Evolutionary conservation across 2,797 vertebrate genomes (phyloP).

Genomic region (Lacerta bilineata): DNA sequence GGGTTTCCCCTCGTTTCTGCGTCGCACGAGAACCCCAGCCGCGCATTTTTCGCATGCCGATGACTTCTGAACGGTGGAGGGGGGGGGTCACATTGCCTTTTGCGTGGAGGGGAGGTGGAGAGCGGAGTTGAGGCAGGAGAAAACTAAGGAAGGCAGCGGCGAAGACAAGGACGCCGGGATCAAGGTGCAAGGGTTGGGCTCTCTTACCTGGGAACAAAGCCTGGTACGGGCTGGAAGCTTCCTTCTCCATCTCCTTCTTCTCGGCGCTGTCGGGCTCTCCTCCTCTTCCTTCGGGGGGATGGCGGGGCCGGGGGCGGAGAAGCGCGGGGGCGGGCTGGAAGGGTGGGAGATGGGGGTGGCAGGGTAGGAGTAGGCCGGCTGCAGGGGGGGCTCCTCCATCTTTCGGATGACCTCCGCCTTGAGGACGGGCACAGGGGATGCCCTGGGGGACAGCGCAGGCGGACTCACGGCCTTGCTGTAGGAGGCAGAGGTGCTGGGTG

Average conservation of each 20-base stretch:
- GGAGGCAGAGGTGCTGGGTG: constrained; percentile 83
- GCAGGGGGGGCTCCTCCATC: constrained; percentile 82
- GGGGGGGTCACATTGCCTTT: neutral
- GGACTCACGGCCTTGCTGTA: constrained; percentile 87
- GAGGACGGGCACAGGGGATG: constrained; percentile 86
- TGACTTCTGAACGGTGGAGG: constrained; percentile 25
- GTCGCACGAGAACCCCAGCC: fast-evolving
- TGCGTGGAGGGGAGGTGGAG: constrained; percentile 33
- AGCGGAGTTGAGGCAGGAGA: constrained; percentile 59
- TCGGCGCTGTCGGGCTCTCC: constrained; percentile 79
- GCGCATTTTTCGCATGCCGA: neutral
- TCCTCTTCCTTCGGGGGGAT: constrained; percentile 91
- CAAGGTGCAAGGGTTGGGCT: constrained; percentile 52
- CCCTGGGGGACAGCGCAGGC: constrained; percentile 81
- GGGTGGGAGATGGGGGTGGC: constrained; percentile 86
- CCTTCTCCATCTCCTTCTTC: constrained; percentile 88
- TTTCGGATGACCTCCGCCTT: constrained; percentile 91
- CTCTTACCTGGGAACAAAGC: constrained; percentile 89
- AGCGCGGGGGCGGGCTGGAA: constrained; percentile 84
- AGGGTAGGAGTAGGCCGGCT: constrained; percentile 83
- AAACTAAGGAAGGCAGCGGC: constrained; percentile 48
- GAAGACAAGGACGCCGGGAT: constrained; percentile 56
- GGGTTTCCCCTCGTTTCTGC: no score
- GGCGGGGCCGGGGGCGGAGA: constrained; percentile 80
- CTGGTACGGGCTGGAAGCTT: constrained; percentile 81